These are phyloP conservation scores for Tiliqua scincoides DNA, from an alignment of 2,113 vertebrate species.

Conservation along the genomic window DNA sequence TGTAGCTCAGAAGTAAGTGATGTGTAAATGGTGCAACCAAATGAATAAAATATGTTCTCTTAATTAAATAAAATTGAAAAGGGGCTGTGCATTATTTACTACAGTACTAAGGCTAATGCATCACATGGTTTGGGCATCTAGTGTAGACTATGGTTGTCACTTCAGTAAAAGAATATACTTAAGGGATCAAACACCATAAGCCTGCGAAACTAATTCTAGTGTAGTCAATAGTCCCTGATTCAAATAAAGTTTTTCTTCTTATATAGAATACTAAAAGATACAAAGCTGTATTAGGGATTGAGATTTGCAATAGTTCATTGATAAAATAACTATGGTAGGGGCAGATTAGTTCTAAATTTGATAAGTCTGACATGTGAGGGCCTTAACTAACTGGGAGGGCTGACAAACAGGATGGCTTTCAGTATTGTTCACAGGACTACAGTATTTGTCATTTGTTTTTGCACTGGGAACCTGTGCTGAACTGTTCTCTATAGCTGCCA, in stretches of 20 bases:
- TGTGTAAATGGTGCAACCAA: slow-evolving; percentile 26
- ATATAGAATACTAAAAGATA: background rate
- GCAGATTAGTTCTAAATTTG: background rate
- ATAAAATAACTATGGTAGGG: background rate
- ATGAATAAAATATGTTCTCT: slow-evolving; percentile 64
- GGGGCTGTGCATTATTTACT: slow-evolving; percentile 60
- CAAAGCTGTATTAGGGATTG: background rate
- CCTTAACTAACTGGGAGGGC: background rate
- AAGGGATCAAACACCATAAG: background rate
- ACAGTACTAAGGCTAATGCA: background rate
- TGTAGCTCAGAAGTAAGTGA: slow-evolving; percentile 21
- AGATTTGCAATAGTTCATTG: background rate
- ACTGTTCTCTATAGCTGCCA: background rate
- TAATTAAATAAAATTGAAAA: slow-evolving; percentile 64
- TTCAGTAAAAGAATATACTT: slow-evolving; percentile 19
- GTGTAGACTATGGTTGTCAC: background rate
- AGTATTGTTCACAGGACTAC: background rate
- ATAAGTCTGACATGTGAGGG: background rate
- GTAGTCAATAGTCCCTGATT: background rate
- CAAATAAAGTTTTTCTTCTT: background rate
- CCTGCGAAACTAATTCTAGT: background rate
- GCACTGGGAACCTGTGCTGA: background rate
- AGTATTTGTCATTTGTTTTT: background rate
- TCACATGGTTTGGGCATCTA: slow-evolving; percentile 30
- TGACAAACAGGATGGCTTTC: background rate